phyloP scores from a whole-genome alignment of 2,797 vertebrate genomes.

The Onychomys arenicola region DNA sequence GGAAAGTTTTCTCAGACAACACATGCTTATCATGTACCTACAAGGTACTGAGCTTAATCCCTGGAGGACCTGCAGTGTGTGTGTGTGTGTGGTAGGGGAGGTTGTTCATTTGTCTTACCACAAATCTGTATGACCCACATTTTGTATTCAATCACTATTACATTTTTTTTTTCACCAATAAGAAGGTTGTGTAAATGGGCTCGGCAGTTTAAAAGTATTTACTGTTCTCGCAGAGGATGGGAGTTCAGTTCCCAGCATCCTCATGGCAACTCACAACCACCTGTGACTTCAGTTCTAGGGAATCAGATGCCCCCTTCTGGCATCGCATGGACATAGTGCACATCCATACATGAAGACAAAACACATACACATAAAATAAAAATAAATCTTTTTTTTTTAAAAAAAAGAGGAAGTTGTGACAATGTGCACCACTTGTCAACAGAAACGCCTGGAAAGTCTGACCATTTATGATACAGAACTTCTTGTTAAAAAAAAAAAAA shows the following conservation, averaged over 20 bases:
- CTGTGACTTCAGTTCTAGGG: not conserved
- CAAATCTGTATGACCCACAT: not conserved
- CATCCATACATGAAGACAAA: not conserved
- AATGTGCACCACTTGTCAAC: not conserved
- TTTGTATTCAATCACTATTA: not conserved
- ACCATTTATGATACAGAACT: not conserved
- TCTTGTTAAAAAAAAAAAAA: not conserved
- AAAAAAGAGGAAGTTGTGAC: not conserved
- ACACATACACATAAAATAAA: not conserved
- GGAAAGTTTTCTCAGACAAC: not conserved
- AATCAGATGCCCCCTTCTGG: not conserved
- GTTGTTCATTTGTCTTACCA: not conserved
- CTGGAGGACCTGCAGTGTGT: too few species aligned
- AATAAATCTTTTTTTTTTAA: too few species aligned
- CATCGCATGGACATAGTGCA: not conserved
- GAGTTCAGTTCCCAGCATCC: not conserved
- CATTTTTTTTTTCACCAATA: not conserved
- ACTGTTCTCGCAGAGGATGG: not conserved
- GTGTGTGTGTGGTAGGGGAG: too few species aligned
- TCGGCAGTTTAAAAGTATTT: not conserved
- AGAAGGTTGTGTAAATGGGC: not conserved
- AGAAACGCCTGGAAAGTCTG: not conserved
- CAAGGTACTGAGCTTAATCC: not conserved
- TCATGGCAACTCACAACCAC: not conserved
- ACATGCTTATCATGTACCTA: not conserved